Evolutionary conservation across 2,888 invertebrate species (phyloP).

Genomic region (Hoplodrina blanda): DNA sequence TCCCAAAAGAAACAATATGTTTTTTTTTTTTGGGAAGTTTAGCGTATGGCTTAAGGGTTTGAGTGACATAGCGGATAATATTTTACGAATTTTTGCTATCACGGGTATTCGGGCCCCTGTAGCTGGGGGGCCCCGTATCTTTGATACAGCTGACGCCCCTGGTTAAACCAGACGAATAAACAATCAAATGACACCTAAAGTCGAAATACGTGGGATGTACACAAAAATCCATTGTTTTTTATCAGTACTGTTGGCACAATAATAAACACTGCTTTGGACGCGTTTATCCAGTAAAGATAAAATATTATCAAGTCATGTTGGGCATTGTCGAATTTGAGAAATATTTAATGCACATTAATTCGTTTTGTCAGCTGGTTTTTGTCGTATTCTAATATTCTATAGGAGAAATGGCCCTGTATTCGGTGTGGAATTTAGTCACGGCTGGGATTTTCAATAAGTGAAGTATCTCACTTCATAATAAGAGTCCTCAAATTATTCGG

Average conservation of each 20-base stretch:
- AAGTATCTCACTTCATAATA: background rate
- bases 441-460: background rate
- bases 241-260: conserved; percentile 58
- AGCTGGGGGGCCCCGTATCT: too few relatives aligned
- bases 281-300: conserved; percentile 61
- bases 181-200: conserved; percentile 9
- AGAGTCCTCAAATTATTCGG: conserved; percentile 16
- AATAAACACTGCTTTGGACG: conserved; percentile 63
- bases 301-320: conserved; percentile 12
- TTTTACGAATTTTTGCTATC: too few relatives aligned
- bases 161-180: conserved; percentile 4
- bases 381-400: background rate
- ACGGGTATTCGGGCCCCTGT: too few relatives aligned
- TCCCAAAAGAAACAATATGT: too few relatives aligned
- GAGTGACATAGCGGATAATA: too few relatives aligned
- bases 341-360: background rate
- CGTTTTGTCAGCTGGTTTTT: conserved; percentile 15
- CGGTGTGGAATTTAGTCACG: background rate
- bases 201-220: conserved; percentile 22
- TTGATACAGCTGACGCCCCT: background rate
- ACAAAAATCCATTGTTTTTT: conserved; percentile 62
- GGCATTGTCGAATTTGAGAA: conserved; percentile 1
- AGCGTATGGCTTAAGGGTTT: too few relatives aligned
- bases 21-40: too few relatives aligned
- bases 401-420: background rate